These are phyloP conservation scores for Lamellibrachia luymesi DNA, from an alignment of 1,140 invertebrate species.

Conservation along the genomic window DNA sequence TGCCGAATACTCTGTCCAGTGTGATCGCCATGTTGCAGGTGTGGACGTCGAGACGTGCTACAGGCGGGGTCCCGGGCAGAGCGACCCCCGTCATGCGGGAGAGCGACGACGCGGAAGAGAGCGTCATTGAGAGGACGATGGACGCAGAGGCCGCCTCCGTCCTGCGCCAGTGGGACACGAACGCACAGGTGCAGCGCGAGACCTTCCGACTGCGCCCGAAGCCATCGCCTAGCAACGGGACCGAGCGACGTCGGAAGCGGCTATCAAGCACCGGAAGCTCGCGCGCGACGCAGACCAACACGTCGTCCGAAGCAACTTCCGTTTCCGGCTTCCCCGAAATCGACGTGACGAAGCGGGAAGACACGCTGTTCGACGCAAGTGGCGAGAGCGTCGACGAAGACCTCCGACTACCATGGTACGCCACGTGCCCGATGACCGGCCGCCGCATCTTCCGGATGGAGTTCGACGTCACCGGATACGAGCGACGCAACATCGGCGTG, in stretches of 20 bases:
- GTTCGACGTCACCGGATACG: slow-evolving; percentile 25
- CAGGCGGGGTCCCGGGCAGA: not conserved
- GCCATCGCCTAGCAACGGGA: not conserved
- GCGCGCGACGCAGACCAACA: not conserved
- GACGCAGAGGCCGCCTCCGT: slow-evolving; percentile 7
- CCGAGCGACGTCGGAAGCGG: not conserved
- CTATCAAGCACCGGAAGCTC: not conserved
- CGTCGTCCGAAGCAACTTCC: not conserved
- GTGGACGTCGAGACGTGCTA: not conserved
- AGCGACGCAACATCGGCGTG: slow-evolving; percentile 25
- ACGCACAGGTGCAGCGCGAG: not conserved
- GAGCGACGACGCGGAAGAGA: not conserved
- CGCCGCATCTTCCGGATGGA: slow-evolving; percentile 19
- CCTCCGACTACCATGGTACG: slow-evolving; percentile 18
- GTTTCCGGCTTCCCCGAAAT: slow-evolving; percentile 15
- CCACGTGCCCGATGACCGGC: slow-evolving; percentile 16
- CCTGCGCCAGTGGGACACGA: slow-evolving; percentile 17
- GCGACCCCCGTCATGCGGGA: not conserved
- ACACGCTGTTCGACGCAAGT: slow-evolving; percentile 5
- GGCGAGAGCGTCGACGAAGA: slow-evolving; percentile 18
- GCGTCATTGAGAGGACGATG: not conserved
- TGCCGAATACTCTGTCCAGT: not conserved
- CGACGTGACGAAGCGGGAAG: slow-evolving; percentile 12
- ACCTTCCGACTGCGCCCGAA: slow-evolving; percentile 8
- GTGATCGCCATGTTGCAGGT: not conserved